Conservation (phyloP, 2,113 vertebrate genomes). For the Tupaia chinensis region DNA sequence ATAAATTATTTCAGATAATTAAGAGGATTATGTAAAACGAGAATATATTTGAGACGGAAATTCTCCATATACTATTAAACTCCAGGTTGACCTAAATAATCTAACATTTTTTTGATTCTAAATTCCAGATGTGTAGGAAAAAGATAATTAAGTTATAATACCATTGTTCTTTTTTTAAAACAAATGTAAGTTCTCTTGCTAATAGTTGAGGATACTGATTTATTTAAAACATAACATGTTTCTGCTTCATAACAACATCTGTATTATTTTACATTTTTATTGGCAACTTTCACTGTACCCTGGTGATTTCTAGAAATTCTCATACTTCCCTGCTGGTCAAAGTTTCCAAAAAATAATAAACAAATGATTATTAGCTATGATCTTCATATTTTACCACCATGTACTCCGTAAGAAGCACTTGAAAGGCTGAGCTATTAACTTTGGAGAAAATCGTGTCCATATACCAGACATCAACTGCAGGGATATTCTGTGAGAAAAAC, state of each 20-base stretch:
- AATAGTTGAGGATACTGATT: conserved; percentile 85
- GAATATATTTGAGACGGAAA: conserved; percentile 62
- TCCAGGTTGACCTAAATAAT: conserved; percentile 77
- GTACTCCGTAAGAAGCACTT: conserved; percentile 65
- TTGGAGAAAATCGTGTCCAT: conserved; percentile 39
- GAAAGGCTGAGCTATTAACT: conserved; percentile 62
- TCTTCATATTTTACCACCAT: conserved; percentile 79
- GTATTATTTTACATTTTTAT: conserved; percentile 89
- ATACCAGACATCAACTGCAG: conserved; percentile 43
- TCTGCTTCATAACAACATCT: conserved; percentile 88
- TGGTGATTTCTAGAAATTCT: conserved; percentile 86
- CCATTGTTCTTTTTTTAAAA: conserved; percentile 75
- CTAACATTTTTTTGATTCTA: conserved; percentile 75
- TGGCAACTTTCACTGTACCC: conserved; percentile 87
- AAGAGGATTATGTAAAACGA: conserved; percentile 57
- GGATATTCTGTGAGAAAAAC: conserved; percentile 47
- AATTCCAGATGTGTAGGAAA: conserved; percentile 84
- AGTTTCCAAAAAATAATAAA: conserved; percentile 87
- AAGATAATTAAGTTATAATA: conserved; percentile 78
- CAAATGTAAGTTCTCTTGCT: conserved; percentile 79
- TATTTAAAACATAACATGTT: conserved; percentile 87
- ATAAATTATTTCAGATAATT: conserved; percentile 68
- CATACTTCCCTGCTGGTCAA: conserved; percentile 86
- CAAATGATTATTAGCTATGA: conserved; percentile 86
- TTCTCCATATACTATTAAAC: conserved; percentile 80